Evolutionary conservation across 2,888 invertebrate species (phyloP).

Genomic region (Drosophila suboccidentalis): DNA sequence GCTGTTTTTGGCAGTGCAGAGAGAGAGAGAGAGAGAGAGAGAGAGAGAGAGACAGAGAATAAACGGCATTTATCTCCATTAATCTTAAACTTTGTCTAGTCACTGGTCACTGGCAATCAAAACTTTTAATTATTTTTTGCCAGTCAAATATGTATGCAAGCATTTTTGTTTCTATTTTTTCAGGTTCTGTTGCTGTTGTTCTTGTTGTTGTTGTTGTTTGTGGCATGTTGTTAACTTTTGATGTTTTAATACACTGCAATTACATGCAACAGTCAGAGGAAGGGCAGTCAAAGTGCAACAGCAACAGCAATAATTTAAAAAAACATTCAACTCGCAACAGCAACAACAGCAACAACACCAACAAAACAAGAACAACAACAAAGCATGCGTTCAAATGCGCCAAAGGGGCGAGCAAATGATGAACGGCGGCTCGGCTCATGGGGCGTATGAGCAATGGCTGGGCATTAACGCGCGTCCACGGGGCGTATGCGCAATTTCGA

Average conservation of each 20-base stretch:
- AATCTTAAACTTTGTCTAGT: constrained; percentile 48
- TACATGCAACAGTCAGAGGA: constrained; percentile 34
- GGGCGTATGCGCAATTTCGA: constrained; percentile 56
- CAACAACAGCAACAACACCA: constrained; percentile 10
- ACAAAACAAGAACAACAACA: constrained; percentile 1
- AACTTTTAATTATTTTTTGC: constrained; percentile 71
- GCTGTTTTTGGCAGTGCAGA: not conserved
- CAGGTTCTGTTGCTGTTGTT: constrained; percentile 16
- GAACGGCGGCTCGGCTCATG: constrained; percentile 49
- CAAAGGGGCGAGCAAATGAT: constrained; percentile 56
- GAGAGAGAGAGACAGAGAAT: not conserved
- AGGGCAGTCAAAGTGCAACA: constrained; percentile 45
- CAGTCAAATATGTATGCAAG: constrained; percentile 52
- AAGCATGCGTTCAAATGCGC: constrained; percentile 43
- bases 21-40: not conserved
- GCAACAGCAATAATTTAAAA: constrained; percentile 58
- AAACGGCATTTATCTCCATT: constrained; percentile 40
- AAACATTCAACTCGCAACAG: constrained; percentile 38
- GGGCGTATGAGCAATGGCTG: constrained; percentile 70
- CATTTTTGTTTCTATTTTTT: constrained; percentile 12
- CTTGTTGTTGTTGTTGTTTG: constrained; percentile 22
- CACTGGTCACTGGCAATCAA: constrained; percentile 56
- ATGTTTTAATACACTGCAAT: constrained; percentile 71
- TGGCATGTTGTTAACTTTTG: constrained; percentile 57
- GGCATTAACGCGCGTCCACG: constrained; percentile 61